These are phyloP conservation scores for Diarsia rubi DNA, from an alignment of 2,888 invertebrate species.

Conservation along the genomic window DNA sequence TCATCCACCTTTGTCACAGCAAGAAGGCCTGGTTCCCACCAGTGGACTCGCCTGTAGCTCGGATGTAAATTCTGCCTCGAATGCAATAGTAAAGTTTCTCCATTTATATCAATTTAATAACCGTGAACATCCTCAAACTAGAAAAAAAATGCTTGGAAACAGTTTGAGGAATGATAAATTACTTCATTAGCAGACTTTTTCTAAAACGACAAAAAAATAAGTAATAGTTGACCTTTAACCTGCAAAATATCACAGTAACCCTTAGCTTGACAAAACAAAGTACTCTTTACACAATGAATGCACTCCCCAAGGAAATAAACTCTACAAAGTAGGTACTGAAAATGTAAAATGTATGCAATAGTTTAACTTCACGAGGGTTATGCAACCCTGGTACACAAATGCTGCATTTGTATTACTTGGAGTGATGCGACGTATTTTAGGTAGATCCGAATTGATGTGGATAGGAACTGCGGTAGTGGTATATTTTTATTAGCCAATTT, in stretches of 20 bases:
- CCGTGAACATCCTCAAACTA: not conserved
- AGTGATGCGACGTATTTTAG: slow-evolving; percentile 27
- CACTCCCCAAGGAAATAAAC: slow-evolving; percentile 42
- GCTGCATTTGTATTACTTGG: slow-evolving; percentile 12
- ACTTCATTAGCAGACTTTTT: no score
- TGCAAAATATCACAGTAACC: slow-evolving; percentile 20
- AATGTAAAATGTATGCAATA: slow-evolving; percentile 18
- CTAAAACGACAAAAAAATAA: not conserved
- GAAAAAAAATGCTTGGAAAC: not conserved
- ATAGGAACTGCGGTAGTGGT: not conserved
- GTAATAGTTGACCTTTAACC: slow-evolving; percentile 13
- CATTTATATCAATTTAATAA: no score
- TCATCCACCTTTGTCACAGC: no score
- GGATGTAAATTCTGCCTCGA: no score
- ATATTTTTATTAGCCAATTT: not conserved
- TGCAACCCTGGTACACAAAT: slow-evolving; percentile 13
- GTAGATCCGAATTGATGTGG: slow-evolving; percentile 11
- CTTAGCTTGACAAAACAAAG: slow-evolving; percentile 8
- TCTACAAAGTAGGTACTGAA: not conserved
- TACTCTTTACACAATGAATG: slow-evolving; percentile 9
- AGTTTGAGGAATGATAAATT: no score
- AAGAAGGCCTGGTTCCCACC: no score
- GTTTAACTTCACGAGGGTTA: slow-evolving; percentile 5
- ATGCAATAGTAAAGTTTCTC: no score
- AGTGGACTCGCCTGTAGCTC: no score